A percentile compares a stretch with the other conserved stretches of the same genome.
Evolutionary conservation across 2,113 vertebrate genomes (phyloP).

Genomic region (Oreochromis niloticus): DNA sequence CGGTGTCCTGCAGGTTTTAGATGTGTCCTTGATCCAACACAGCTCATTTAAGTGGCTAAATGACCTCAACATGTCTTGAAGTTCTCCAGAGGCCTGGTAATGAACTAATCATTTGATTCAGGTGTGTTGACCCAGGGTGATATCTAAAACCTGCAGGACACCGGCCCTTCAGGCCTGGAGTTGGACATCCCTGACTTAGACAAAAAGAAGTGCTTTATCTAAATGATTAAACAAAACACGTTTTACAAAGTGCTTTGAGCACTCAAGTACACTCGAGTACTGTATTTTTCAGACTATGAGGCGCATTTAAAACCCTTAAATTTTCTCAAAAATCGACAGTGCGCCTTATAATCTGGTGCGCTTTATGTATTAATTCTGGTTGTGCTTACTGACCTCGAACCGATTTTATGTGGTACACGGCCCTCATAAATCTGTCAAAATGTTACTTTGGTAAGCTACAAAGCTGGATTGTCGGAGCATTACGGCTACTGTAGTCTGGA

Average conservation of each 20-base stretch:
- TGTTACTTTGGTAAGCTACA: neutral
- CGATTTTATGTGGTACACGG: neutral
- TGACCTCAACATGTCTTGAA: fast-evolving
- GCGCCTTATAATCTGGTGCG: neutral
- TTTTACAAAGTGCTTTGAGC: neutral
- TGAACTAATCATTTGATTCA: neutral
- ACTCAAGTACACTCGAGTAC: neutral
- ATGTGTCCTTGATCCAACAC: neutral
- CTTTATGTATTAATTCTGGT: neutral
- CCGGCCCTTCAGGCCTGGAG: neutral
- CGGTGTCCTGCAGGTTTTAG: neutral
- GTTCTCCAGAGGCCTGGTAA: fast-evolving
- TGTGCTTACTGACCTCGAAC: neutral
- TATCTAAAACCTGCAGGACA: fast-evolving
- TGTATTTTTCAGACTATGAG: neutral
- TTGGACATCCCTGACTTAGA: neutral
- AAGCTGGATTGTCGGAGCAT: neutral
- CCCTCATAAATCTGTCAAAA: neutral
- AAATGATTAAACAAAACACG: neutral
- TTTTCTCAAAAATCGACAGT: neutral
- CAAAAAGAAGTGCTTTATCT: neutral
- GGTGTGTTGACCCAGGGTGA: neutral
- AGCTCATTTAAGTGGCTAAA: neutral
- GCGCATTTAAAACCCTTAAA: neutral
- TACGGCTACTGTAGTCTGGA: fast-evolving